Base-by-base conservation (phyloP, 2,797 vertebrate genomes). In the Falco biarmicus region DNA sequence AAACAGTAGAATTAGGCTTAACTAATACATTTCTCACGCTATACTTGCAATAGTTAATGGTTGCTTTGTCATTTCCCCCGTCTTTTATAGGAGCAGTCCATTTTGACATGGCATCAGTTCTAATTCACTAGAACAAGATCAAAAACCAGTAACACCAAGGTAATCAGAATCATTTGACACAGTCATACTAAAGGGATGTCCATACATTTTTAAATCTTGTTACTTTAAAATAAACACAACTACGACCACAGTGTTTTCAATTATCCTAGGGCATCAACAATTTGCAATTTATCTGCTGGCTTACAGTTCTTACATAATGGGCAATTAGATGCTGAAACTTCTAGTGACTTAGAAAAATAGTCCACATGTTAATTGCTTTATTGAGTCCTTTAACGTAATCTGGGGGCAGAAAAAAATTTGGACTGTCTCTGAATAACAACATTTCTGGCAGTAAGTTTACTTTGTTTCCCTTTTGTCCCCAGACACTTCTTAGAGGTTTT, bases 261-360 rank as follows among this genome's bases (percentile, higher is more conserved):
- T n/a, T 87, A 79, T 93, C 94, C 92, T 89, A 91, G 78, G 73
- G 82, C 68, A 93, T 84, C 92, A 95, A 87, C 90, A 95, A 94
- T 87, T 92, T 91, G 88, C 63, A 92, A 96, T 95, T 96, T 95
- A 96, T 95, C 91, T 95, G 92, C 77, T 89, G 91, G 93, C 87
- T 97, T 96, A 84, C 93, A 97, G 96, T 93, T 88, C 97, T 90
- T 94, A 95, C 83, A 94, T 94, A 97, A 97, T 94, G 84, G 89
- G 78, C 95, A 97, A 98, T 95, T 95, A 97, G 94, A 97, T 86
- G 87, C 85, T 96, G 93, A 96, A 95, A 91, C 82, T 97, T 95
- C 96, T 90, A 95, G 91, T 90, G 96, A 98, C 96, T 97, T 97
- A 96, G 96, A 97, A 97, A 97, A 96, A 96, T 93, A 97, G 96